Evolutionary conservation across 2,797 vertebrate genomes (phyloP).

Genomic region (Chaetodon trifasciatus): DNA sequence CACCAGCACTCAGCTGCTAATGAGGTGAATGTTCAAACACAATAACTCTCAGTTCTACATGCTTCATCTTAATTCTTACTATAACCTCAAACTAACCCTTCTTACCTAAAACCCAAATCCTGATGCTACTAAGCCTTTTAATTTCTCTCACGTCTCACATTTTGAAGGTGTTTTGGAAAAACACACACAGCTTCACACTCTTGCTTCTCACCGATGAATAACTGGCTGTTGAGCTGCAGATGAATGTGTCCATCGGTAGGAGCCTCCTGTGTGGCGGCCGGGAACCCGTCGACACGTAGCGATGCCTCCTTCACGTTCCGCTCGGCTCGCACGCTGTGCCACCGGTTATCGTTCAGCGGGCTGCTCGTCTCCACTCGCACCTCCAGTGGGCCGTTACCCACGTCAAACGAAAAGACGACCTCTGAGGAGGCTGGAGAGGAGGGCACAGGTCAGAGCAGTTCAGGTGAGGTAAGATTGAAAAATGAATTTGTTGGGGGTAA

Average conservation of each 20-base stretch:
- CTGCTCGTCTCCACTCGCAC: conserved; percentile 84
- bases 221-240: conserved; percentile 96
- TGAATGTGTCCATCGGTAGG: conserved; percentile 92
- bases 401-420: conserved; percentile 94
- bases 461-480: neutral
- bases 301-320: conserved; percentile 94
- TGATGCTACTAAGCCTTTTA: neutral
- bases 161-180: neutral
- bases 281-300: conserved; percentile 89
- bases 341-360: conserved; percentile 91
- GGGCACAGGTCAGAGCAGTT: neutral
- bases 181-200: neutral
- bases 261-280: conserved; percentile 81
- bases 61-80: conserved; percentile 10
- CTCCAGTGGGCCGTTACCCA: conserved; percentile 94
- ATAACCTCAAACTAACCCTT: conserved; percentile 1
- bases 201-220: conserved; percentile 93
- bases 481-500: neutral
- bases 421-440: conserved; percentile 87
- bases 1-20: conserved; percentile 22
- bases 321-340: conserved; percentile 93
- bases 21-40: conserved; percentile 26
- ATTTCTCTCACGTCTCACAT: neutral
- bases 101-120: conserved; percentile 4
- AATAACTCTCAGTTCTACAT: neutral